Conservation (phyloP, 1,140 invertebrate genomes). For the Cheumatopsyche charites region DNA sequence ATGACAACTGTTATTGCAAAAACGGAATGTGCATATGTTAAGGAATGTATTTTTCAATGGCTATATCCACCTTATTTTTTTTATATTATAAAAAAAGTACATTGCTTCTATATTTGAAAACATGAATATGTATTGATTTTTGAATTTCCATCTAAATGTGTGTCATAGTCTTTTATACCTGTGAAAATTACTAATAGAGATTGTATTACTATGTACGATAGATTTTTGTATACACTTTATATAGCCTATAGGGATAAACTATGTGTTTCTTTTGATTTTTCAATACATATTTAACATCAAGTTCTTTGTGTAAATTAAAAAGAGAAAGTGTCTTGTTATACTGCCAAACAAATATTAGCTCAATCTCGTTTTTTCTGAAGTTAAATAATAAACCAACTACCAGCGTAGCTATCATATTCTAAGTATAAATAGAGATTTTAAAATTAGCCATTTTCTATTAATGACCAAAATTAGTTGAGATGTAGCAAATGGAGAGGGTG, state of each 20-base stretch:
- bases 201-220: slow-evolving; percentile 21
- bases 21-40: neutral
- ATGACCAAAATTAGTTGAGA: slow-evolving; percentile 32
- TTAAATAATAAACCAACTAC: slow-evolving; percentile 27
- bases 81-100: neutral
- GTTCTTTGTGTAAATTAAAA: slow-evolving; percentile 14
- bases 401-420: slow-evolving; percentile 33
- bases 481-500: slow-evolving; percentile 21
- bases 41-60: neutral
- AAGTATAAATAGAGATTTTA: slow-evolving; percentile 33
- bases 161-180: slow-evolving; percentile 28
- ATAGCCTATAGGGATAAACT: neutral
- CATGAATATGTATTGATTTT: neutral
- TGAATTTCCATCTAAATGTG: slow-evolving; percentile 12
- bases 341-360: slow-evolving; percentile 37
- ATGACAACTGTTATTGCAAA: too few relatives aligned
- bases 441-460: slow-evolving; percentile 32
- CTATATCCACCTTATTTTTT: neutral
- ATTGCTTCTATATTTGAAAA: neutral
- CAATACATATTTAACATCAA: neutral
- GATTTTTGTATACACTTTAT: slow-evolving; percentile 28
- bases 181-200: slow-evolving; percentile 18
- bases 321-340: slow-evolving; percentile 36
- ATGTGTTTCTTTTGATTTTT: neutral
- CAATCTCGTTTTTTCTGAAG: slow-evolving; percentile 22